Conservation (phyloP, 2,797 vertebrate genomes). For the Etheostoma nigrum region DNA sequence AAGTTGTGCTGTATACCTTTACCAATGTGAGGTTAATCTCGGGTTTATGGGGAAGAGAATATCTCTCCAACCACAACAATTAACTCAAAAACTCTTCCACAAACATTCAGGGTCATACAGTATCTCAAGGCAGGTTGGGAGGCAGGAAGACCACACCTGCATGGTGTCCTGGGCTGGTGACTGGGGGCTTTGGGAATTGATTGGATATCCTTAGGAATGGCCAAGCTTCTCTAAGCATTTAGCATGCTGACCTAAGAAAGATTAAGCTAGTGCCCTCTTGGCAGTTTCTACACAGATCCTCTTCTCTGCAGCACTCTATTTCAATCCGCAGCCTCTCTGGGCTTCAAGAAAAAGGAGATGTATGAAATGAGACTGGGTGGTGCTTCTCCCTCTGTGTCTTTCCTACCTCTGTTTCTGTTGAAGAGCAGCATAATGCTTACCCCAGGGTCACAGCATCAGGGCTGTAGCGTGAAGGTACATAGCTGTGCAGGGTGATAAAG, state of each 20-base stretch:
- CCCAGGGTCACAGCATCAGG: slow-evolving; percentile 37
- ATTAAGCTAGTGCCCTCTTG: slow-evolving; percentile 75
- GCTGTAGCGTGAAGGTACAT: slow-evolving; percentile 37
- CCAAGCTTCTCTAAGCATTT: slow-evolving; percentile 65
- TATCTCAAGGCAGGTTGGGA: slow-evolving; percentile 55
- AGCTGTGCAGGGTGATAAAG: slow-evolving; percentile 60
- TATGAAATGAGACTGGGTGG: slow-evolving; percentile 63
- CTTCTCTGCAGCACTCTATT: slow-evolving; percentile 57
- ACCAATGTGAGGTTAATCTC: slow-evolving; percentile 75
- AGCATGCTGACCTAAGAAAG: slow-evolving; percentile 77
- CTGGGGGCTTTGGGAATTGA: slow-evolving; percentile 72
- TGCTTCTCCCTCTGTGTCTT: slow-evolving; percentile 27
- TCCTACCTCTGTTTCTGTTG: slow-evolving; percentile 32
- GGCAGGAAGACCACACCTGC: slow-evolving; percentile 46
- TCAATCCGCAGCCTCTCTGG: slow-evolving; percentile 40
- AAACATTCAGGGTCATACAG: slow-evolving; percentile 62
- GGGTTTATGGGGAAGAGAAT: slow-evolving; percentile 70
- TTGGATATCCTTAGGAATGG: slow-evolving; percentile 79
- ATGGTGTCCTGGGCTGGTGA: slow-evolving; percentile 60
- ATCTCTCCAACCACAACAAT: slow-evolving; percentile 72
- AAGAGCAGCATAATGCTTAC: slow-evolving; percentile 37
- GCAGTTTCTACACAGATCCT: slow-evolving; percentile 79
- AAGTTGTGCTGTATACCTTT: slow-evolving; percentile 68
- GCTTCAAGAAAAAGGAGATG: slow-evolving; percentile 50
- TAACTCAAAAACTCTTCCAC: slow-evolving; percentile 63